Percentiles rank a stretch among this genome's conserved stretches.
Evolutionary conservation across 2,113 vertebrate genomes (phyloP).

Genomic region (Gymnarchus niloticus): DNA sequence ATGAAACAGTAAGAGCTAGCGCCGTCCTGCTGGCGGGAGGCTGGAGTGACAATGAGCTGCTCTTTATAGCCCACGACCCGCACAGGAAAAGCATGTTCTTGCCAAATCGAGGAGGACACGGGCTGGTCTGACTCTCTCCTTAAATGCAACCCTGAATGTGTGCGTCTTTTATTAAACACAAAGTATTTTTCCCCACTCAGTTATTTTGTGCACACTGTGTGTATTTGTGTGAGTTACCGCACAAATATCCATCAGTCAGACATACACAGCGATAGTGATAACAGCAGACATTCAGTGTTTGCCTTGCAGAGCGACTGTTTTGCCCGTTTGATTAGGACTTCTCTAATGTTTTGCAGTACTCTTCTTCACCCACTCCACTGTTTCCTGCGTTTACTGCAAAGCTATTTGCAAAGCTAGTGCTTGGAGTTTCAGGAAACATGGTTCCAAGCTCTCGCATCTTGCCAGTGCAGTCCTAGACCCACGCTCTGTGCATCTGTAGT

Average conservation of each 20-base stretch:
- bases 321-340: slow-evolving; percentile 12
- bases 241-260: background rate
- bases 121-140: slow-evolving; percentile 40
- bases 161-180: background rate
- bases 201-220: background rate
- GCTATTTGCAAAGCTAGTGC: background rate
- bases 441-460: slow-evolving; percentile 2
- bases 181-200: background rate
- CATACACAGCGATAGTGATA: background rate
- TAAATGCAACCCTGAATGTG: slow-evolving; percentile 45
- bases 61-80: background rate
- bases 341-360: slow-evolving; percentile 5
- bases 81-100: slow-evolving; percentile 48
- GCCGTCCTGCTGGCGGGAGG: slow-evolving; percentile 33
- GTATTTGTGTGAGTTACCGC: background rate
- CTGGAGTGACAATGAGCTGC: slow-evolving; percentile 23
- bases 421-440: slow-evolving; percentile 26
- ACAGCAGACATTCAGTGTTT: slow-evolving; percentile 41
- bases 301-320: slow-evolving; percentile 34
- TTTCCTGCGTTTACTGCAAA: slow-evolving; percentile 9
- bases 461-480: background rate
- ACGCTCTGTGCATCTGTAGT: background rate
- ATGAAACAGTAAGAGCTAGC: slow-evolving; percentile 83
- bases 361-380: slow-evolving; percentile 16
- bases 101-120: slow-evolving; percentile 22